Conservation (phyloP, 35 echinoderm and acorn worm genomes). For the Acanthaster planci region DNA sequence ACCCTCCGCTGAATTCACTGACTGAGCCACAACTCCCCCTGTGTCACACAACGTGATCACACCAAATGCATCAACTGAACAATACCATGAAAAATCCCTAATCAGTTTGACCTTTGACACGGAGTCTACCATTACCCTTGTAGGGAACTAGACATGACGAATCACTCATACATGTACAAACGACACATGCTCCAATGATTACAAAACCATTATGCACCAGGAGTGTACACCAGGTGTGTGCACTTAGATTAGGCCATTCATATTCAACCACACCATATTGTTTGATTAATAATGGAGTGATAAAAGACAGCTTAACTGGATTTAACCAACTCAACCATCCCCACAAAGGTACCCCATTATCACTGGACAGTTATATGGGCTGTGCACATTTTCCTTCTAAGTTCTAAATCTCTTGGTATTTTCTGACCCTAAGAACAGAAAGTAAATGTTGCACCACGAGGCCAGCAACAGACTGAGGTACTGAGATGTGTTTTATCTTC, state of each 20-base stretch:
- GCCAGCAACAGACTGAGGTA: not conserved
- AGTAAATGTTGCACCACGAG: not conserved
- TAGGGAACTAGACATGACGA: not conserved
- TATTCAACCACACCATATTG: not conserved
- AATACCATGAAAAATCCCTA: not conserved
- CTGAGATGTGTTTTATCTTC: too few species aligned
- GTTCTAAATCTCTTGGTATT: not conserved
- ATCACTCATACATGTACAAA: too few species aligned
- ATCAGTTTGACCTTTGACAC: conserved; percentile 23
- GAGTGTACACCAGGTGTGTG: not conserved
- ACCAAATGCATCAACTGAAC: not conserved
- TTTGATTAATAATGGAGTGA: conserved; percentile 5
- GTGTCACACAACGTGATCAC: not conserved
- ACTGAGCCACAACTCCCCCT: too few species aligned
- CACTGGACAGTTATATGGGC: conserved; percentile 5
- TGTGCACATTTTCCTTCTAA: not conserved
- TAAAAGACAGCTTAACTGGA: not conserved
- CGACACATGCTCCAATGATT: not conserved
- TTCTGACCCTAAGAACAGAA: not conserved
- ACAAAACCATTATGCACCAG: not conserved
- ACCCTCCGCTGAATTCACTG: too few species aligned
- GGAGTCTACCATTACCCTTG: not conserved
- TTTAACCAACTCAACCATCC: not conserved
- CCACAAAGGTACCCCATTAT: not conserved
- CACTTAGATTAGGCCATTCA: not conserved